Evolutionary conservation across 30 jellyfish, hydroid and myxozoan genomes (phyloP), one percentile per base, ranked within the genome.

Genomic region (Mastigias papua): DNA sequence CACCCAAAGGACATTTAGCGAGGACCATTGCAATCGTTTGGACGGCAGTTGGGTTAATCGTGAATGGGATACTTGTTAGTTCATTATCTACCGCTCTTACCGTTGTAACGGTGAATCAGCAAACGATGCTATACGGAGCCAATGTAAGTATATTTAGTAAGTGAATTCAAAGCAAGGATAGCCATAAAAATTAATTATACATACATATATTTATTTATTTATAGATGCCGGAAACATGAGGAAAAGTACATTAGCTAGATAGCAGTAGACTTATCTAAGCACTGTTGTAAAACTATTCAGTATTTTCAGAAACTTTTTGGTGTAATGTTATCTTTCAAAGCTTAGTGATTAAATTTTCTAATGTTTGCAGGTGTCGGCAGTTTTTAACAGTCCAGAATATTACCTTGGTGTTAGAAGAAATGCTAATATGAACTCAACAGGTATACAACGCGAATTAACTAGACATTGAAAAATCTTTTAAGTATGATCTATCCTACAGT

Each of bases 41-140:
- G 97, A 63, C 87, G n/a, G 80, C 58, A 10, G 70, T 81, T 23
- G 97, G 97, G 1, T 69, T 88, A 11, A 70, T 88, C 32, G 60
- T 88, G 35, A 88, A 88, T 54, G 97, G 97, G 26, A 76, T 88
- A 20, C 75, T 88, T 1, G 76, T 88, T 58, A 71, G 87, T 35
- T 48, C 89, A 26, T 62, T 88, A 29, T 73, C 91, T 2, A 88
- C 97, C 23, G 91, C 90, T 0, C 73, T 88, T n/a, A 88, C 97
- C 48, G 86, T 72, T 33, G 62, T 88, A 17, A 37, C 87, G 20
- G 90, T 74, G 13, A 31, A 29, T 1, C 63, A 70, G 72, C 81
- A 88, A 67, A 73, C 84, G 69, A 80, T 65, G 82, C 34, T 88
- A 49, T 88, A 88, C 48, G 91, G 89, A 22, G 89, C 97, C 1